Evolutionary conservation across 2,797 vertebrate genomes (phyloP), one percentile per base, ranked within the genome.

Genomic region (Cyprinodon diabolis): DNA sequence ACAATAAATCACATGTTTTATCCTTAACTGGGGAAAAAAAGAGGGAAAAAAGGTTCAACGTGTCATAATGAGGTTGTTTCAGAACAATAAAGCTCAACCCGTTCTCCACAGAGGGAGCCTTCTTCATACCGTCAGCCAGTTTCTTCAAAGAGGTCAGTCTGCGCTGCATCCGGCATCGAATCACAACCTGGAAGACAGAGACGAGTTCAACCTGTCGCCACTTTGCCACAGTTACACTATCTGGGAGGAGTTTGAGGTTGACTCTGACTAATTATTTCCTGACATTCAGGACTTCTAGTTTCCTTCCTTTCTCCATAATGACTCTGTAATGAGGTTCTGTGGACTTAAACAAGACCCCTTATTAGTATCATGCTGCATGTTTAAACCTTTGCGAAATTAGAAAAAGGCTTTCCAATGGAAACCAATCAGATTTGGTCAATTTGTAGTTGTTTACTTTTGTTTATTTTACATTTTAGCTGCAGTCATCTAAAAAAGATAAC

Each of bases 101-200:
- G 88, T 78, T 86, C 52, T 80, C 73, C 65, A 68, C 75, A 25
- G 45, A 37, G 10, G 80, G 48, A 45, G 0, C 56, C n/a, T 25
- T 81, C 84, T 71, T 85, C 63, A 74, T 58, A 48, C 37, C 51
- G 23, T 65, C 80, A 30, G 78, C 54, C 63, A 87, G 70, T 23
- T 86, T 79, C 83, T 83, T 91, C 71, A 95, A 63, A 65, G 60
- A 78, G 45, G 54, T 66, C 58, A 94, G 89, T 68, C 92, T 94
- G 8, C 74, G 82, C 10, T 88, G 87, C 88, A 93, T 81, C 25
- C 93, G 94, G 68, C 90, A 86, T 13, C 69, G 91, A 54, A 93
- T 90, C 83, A 93, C 81, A 0, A 95, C 87, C 95, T 96, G 79
- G 55, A 81, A 71, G 30, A 11, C 19, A 79, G 49, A 84, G 47